Evolutionary conservation across 2,797 vertebrate species (phyloP).

Genomic region (Tokudaia muenninki): DNA sequence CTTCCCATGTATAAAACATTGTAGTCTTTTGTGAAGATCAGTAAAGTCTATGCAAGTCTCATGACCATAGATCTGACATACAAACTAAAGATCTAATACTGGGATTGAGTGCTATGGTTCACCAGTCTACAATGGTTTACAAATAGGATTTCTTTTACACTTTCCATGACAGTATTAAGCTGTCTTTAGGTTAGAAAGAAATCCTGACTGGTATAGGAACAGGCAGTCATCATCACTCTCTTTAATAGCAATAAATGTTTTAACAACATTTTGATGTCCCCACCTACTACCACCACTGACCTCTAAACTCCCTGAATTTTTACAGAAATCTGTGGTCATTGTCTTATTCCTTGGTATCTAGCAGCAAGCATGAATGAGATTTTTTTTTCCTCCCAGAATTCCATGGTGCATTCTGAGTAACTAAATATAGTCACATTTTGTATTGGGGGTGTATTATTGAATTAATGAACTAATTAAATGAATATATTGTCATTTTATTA

Average conservation of each 20-base stretch:
- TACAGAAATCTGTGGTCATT: not conserved
- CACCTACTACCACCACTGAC: no score
- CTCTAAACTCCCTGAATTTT: not conserved
- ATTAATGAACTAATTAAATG: not conserved
- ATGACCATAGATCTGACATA: slow-evolving; percentile 53
- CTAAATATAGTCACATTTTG: not conserved
- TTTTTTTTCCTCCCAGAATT: not conserved
- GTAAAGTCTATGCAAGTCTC: not conserved
- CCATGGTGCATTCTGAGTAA: not conserved
- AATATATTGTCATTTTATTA: not conserved
- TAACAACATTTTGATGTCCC: not conserved
- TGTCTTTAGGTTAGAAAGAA: slow-evolving; percentile 38
- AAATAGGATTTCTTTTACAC: not conserved
- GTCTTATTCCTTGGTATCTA: not conserved
- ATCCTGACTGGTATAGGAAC: not conserved
- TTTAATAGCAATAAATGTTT: slow-evolving; percentile 11
- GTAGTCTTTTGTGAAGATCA: slow-evolving; percentile 2
- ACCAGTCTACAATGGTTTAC: not conserved
- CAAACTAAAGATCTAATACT: slow-evolving; percentile 51
- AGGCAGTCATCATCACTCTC: not conserved
- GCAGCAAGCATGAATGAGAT: not conserved
- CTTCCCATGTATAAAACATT: not conserved
- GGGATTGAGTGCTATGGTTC: not conserved
- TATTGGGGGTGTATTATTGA: not conserved
- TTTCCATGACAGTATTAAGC: not conserved